Base-by-base conservation (phyloP, 1,140 invertebrate genomes). In the Luehdorfia chinensis region DNA sequence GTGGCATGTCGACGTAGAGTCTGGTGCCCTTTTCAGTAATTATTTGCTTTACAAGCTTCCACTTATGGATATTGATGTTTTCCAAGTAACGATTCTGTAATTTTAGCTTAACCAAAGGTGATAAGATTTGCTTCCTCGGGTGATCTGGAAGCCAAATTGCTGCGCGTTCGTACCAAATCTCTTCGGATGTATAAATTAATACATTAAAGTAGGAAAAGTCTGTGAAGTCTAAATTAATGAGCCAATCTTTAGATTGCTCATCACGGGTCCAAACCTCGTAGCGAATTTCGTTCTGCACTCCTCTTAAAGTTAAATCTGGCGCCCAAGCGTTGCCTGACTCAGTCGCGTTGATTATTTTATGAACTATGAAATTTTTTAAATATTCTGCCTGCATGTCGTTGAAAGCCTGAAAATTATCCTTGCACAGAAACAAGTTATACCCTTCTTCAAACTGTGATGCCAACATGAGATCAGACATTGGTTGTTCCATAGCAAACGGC, bases 101-200 rank as follows among this genome's bases (percentile, higher is more conserved):
- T 23, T 69, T 71, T 1, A 86, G 61, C 32, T 86, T 84, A 0
- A 51, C 36, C 6, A 84, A 33, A 1, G 83, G 83, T 9, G 75
- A 71, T 4, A 77, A 55, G 25, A 66, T 71, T 2, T 59, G 52
- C 37, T 50, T 60, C 48, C 58, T 73, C 18, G 77, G 75, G 66
- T 84, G 75, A n/a, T 75, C 77, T 1, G 77, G 79, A 11, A 86
- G 49, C 81, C 79, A 84, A n/a, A 86, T 65, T n/a, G 79, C 79
- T 2, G 75, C 81, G 5, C 81, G 60, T 36, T 84, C 77, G 33
- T 78, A 78, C 74, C 72, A 81, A 30, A 84, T 37, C 41, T 85
- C 77, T 19, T 84, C 75, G 6, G 66, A 67, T 1, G 72, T 78
- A 41, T 85, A 83, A 5, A 78, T 68, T 2, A 85, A 36, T 4